A percentile compares a stretch with the other conserved stretches of the same genome.
These are phyloP conservation scores for Asobara japonica DNA, from an alignment of 1,140 invertebrate genomes.

Conservation along the genomic window DNA sequence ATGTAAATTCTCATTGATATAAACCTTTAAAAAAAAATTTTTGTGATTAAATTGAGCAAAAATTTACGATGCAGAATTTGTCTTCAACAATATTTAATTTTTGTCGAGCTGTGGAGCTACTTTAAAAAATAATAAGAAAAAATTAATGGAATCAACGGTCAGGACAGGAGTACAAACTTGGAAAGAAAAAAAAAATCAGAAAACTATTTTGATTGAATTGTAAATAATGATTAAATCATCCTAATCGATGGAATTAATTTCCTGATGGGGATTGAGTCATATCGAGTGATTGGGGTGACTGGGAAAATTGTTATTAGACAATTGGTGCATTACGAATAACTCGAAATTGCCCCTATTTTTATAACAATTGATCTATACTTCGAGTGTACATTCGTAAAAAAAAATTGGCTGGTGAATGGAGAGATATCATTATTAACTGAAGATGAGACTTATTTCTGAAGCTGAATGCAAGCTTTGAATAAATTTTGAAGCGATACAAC, in stretches of 20 bases:
- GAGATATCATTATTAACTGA: background rate
- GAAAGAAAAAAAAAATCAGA: background rate
- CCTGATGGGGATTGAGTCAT: background rate
- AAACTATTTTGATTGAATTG: constrained; percentile 13
- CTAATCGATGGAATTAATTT: background rate
- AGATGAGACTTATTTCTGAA: no score
- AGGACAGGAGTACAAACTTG: background rate
- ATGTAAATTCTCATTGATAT: no score
- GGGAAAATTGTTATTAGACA: background rate
- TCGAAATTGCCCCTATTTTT: background rate
- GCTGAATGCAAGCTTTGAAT: no score
- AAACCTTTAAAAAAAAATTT: no score
- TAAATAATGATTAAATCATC: background rate
- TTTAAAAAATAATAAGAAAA: background rate
- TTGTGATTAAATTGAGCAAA: no score
- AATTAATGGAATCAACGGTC: background rate
- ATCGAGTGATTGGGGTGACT: background rate
- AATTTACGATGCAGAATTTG: no score
- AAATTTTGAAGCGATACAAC: no score
- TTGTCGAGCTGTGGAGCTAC: no score
- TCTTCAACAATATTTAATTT: no score
- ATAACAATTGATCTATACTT: background rate
- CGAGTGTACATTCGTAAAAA: background rate
- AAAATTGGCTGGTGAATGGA: background rate
- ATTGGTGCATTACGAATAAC: background rate